phyloP scores from a whole-genome alignment of 2,888 invertebrate genomes.

The Aphidoletes aphidimyza region DNA sequence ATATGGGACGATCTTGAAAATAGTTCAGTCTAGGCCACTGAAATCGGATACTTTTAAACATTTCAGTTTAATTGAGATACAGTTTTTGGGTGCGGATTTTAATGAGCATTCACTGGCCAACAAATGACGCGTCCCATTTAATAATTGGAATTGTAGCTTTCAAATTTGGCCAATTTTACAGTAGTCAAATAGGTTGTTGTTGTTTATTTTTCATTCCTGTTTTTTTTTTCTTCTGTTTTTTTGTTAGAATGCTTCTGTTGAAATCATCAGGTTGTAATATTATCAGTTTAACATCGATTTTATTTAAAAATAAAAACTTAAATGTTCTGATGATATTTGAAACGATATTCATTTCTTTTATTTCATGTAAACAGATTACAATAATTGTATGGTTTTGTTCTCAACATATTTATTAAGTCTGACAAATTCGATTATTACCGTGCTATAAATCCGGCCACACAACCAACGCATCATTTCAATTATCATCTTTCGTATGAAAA shows the following conservation, averaged over 20 bases:
- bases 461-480: background rate
- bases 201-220: background rate
- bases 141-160: background rate
- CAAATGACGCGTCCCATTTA: too few relatives aligned
- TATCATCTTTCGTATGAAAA: too few relatives aligned
- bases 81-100: background rate
- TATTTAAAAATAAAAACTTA: too few relatives aligned
- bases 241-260: too few relatives aligned
- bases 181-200: background rate
- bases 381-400: background rate
- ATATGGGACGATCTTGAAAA: background rate
- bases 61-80: slow-evolving; percentile 29
- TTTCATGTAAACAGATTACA: slow-evolving; percentile 30
- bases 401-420: background rate
- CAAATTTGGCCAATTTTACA: too few relatives aligned
- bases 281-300: too few relatives aligned
- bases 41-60: slow-evolving; percentile 22
- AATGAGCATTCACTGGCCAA: background rate
- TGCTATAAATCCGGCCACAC: background rate
- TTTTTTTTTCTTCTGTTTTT: too few relatives aligned
- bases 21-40: background rate
- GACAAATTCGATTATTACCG: background rate
- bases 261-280: too few relatives aligned
- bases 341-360: too few relatives aligned
- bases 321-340: too few relatives aligned